Percentiles rank a stretch among this genome's conserved stretches.
These are phyloP conservation scores for Drosophila kambysellisi DNA, from an alignment of 2,888 invertebrate species.

Conservation along the genomic window DNA sequence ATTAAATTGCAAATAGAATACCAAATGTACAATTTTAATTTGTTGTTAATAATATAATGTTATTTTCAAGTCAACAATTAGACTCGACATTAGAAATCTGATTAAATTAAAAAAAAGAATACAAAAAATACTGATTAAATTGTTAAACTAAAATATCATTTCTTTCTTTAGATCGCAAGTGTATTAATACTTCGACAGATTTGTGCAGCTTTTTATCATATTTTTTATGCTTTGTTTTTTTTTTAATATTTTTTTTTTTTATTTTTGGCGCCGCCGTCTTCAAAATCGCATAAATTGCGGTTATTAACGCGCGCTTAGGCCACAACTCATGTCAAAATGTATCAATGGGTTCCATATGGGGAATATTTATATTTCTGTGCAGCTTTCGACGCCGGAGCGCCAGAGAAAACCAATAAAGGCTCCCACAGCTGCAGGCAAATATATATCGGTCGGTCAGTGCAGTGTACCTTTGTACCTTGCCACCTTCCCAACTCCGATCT, in stretches of 20 bases:
- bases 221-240: not conserved
- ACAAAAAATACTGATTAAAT: not conserved
- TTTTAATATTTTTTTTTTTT: conserved; percentile 5
- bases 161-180: not conserved
- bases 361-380: conserved; percentile 83
- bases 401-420: conserved; percentile 68
- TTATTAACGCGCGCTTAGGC: conserved; percentile 83
- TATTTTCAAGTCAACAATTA: not conserved
- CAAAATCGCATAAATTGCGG: conserved; percentile 81
- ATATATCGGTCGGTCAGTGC: conserved; percentile 11
- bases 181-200: conserved; percentile 16
- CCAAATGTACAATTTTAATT: not conserved
- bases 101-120: not conserved
- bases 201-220: conserved; percentile 2
- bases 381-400: conserved; percentile 48
- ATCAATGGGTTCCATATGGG: conserved; percentile 83
- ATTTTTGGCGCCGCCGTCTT: conserved; percentile 65
- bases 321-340: conserved; percentile 85
- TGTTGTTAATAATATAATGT: not conserved
- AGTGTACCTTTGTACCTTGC: conserved; percentile 4
- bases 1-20: not conserved
- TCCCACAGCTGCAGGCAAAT: conserved; percentile 56
- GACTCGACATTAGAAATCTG: not conserved
- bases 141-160: not conserved
- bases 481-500: not conserved